Percentiles rank a stretch among this genome's conserved stretches.
phyloP scores from a whole-genome alignment of 2,113 vertebrate genomes.

The Oncorhynchus kisutch region DNA sequence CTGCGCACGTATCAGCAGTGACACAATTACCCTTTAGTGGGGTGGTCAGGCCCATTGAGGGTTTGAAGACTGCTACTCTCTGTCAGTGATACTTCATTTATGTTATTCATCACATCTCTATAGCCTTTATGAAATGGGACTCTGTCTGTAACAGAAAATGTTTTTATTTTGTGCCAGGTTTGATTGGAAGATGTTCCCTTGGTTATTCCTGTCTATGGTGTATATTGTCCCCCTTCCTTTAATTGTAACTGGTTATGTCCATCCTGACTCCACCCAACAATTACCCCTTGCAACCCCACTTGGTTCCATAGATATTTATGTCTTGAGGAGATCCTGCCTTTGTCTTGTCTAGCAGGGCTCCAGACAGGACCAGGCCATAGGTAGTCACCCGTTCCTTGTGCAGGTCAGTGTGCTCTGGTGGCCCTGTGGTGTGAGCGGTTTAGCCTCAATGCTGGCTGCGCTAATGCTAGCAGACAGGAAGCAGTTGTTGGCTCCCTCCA shows the following conservation, averaged over 20 bases:
- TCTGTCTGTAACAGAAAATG: too few relatives aligned
- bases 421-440: slow-evolving; percentile 62
- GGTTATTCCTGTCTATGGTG: neutral
- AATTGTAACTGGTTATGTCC: neutral
- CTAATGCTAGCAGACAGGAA: slow-evolving; percentile 79
- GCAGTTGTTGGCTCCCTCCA: slow-evolving; percentile 66
- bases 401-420: slow-evolving; percentile 36
- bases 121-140: too few relatives aligned
- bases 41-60: neutral
- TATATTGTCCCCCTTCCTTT: neutral
- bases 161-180: too few relatives aligned
- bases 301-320: neutral
- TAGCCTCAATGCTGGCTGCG: slow-evolving; percentile 52
- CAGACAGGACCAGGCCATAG: slow-evolving; percentile 1
- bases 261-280: neutral
- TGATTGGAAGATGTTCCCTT: too few relatives aligned
- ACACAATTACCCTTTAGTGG: neutral
- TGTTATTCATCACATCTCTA: too few relatives aligned
- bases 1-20: neutral
- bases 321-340: too few relatives aligned
- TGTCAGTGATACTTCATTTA: too few relatives aligned
- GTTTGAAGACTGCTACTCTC: too few relatives aligned
- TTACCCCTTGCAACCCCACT: neutral
- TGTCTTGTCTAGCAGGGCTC: neutral
- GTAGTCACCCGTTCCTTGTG: slow-evolving; percentile 17